A percentile compares a stretch with the other conserved stretches of the same genome.
Conservation (phyloP, 2,888 invertebrate species). For the Ophion obscuratus region DNA sequence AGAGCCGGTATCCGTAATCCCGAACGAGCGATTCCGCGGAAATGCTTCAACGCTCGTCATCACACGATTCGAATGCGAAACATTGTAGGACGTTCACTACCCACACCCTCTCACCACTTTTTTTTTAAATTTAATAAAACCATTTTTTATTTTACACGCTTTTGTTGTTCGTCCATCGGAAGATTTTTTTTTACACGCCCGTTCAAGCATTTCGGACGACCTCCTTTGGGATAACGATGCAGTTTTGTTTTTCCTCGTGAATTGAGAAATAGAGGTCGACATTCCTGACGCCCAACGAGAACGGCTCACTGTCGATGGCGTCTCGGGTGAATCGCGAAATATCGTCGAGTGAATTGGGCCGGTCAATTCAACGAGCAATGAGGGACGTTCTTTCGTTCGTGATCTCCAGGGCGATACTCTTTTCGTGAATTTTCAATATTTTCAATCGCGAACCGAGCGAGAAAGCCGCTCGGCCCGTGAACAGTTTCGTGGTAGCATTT, state of each 20-base stretch:
- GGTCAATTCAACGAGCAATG: neutral
- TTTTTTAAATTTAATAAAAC: neutral
- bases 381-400: neutral
- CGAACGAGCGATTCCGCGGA: neutral
- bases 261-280: neutral
- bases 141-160: neutral
- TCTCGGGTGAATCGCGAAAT: neutral
- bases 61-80: neutral
- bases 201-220: neutral
- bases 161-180: neutral
- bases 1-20: neutral
- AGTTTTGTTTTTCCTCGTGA: neutral
- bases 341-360: neutral
- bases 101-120: neutral
- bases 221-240: neutral
- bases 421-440: neutral
- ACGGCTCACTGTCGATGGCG: no score
- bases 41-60: neutral
- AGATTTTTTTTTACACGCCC: neutral
- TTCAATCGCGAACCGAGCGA: neutral
- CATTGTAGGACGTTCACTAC: no score
- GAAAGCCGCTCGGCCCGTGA: neutral
- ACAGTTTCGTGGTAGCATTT: conserved; percentile 6
- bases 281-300: neutral
- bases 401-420: neutral